Evolutionary conservation across 2,888 invertebrate species (phyloP).

Genomic region (Plusia festucae): DNA sequence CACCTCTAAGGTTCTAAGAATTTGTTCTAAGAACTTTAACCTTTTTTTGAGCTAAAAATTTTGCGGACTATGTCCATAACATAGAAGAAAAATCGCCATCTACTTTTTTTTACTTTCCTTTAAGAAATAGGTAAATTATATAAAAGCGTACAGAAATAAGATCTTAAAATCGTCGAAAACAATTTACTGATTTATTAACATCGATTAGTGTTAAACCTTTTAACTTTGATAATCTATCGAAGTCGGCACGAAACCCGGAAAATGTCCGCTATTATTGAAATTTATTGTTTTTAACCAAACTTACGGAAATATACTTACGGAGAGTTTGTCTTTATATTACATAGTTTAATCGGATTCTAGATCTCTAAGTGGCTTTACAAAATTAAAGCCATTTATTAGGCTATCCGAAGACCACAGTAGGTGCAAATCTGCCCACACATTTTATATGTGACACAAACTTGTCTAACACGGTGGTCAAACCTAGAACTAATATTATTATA

Average conservation of each 20-base stretch:
- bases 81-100: too few species aligned
- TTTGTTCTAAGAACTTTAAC: too few species aligned
- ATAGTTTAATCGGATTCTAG: background rate
- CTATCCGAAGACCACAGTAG: too few species aligned
- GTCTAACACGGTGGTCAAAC: too few species aligned
- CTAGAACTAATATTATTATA: too few species aligned
- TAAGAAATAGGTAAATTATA: too few species aligned
- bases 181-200: conserved; percentile 17
- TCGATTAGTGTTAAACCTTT: conserved; percentile 25
- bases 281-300: conserved; percentile 32
- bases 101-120: too few species aligned
- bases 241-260: conserved; percentile 28
- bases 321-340: conserved; percentile 1
- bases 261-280: conserved; percentile 35
- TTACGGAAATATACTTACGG: conserved; percentile 16
- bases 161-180: background rate
- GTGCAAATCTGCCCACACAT: background rate
- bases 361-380: background rate
- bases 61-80: too few species aligned
- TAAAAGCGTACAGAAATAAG: background rate
- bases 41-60: too few species aligned
- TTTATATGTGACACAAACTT: background rate
- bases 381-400: background rate
- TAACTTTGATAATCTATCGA: conserved; percentile 17
- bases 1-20: too few species aligned